phyloP scores from a whole-genome alignment of 2,888 invertebrate genomes.

The Pollenia griseotomentosa region DNA sequence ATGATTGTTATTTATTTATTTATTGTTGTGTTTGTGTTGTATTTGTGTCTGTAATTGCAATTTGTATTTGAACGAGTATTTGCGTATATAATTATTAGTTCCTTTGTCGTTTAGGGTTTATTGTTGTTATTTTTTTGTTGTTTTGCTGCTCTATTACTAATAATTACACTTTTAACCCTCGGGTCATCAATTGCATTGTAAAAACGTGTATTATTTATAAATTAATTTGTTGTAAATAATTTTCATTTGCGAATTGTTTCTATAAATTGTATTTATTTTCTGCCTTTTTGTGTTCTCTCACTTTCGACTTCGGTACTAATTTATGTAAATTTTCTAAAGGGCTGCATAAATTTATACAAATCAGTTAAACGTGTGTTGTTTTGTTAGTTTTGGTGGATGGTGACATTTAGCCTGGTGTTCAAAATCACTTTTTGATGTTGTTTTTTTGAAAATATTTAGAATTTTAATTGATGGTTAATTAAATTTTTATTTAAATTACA shows the following conservation, averaged over 20 bases:
- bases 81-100: constrained; percentile 10
- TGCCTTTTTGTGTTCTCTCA: background rate
- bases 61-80: constrained; percentile 7
- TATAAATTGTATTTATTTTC: constrained; percentile 20
- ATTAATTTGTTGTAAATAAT: constrained; percentile 42
- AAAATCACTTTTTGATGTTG: background rate
- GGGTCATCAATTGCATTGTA: constrained; percentile 40
- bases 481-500: too few species aligned
- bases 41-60: background rate
- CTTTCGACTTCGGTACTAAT: background rate
- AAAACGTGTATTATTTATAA: constrained; percentile 39
- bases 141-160: constrained; percentile 47
- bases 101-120: background rate
- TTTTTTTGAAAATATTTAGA: background rate
- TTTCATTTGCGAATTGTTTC: constrained; percentile 50
- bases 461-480: background rate
- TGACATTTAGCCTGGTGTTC: background rate
- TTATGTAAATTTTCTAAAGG: background rate
- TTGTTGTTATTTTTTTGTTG: constrained; percentile 17
- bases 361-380: background rate
- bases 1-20: constrained; percentile 38
- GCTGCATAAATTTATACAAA: background rate
- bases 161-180: constrained; percentile 55
- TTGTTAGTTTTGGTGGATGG: background rate
- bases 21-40: background rate